Conservation (phyloP, 2,888 invertebrate species). For the Pocota personata region DNA sequence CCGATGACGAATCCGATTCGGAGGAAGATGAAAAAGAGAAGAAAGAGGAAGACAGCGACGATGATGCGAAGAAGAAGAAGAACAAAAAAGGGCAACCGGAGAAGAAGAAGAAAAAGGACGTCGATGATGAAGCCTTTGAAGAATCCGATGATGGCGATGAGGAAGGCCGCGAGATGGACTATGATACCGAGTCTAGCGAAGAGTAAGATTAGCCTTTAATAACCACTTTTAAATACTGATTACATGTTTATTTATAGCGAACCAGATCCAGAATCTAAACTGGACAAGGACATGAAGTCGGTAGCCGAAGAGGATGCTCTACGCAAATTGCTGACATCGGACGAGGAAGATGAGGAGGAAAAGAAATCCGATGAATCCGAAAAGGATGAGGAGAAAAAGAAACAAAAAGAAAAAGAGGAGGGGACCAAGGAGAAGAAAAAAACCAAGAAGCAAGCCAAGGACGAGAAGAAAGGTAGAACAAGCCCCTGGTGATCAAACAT, state of each 20-base stretch:
- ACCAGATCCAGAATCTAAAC: conserved; percentile 89
- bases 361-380: conserved; percentile 90
- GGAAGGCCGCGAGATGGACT: conserved; percentile 96
- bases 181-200: conserved; percentile 94
- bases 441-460: conserved; percentile 86
- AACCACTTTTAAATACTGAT: neutral
- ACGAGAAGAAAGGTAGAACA: conserved; percentile 85
- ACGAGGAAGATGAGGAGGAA: conserved; percentile 93
- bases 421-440: conserved; percentile 85
- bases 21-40: conserved; percentile 87
- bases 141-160: conserved; percentile 99
- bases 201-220: conserved; percentile 82
- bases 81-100: conserved; percentile 84
- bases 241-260: conserved; percentile 83
- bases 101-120: conserved; percentile 90
- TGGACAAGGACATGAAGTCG: conserved; percentile 91
- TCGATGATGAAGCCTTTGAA: conserved; percentile 95
- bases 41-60: conserved; percentile 85
- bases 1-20: conserved; percentile 90
- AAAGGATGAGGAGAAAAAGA: conserved; percentile 90
- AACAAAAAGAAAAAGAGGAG: conserved; percentile 85
- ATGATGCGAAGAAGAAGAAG: conserved; percentile 87
- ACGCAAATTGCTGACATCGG: conserved; percentile 92
- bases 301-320: conserved; percentile 96
- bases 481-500: neutral